Base-by-base conservation (phyloP, 2,888 invertebrate genomes). In the Melanostoma scalare region DNA sequence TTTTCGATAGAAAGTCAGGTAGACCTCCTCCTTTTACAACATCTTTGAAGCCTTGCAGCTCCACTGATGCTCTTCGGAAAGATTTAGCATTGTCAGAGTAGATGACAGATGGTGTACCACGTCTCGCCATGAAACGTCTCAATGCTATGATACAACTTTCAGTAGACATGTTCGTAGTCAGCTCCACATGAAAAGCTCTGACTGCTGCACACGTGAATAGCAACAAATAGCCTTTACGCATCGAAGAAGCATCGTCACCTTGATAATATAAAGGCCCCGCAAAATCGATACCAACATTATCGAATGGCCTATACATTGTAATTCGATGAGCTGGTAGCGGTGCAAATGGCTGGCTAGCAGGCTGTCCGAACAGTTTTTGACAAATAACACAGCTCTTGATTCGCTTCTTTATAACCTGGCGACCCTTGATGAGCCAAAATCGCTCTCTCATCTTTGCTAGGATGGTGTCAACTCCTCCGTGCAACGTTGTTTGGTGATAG, bases 61-160 rank as follows among this genome's bases (percentile, higher is more conserved):
- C 76, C 9, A 67, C 10, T 52, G 72, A 63, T 2, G 67, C 72
- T 77, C 76, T 33, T 30, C 69, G 48, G 31, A 74, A 81, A 9
- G 50, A 60, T 36, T 63, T 60, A 33, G 68, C 74, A 50, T 69
- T 80, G 38, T 71, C 69, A 1, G 68, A 61, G 46, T 46, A 75
- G 20, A 75, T 68, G 10, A 20, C 31, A 3, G 75, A 53, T 9
- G 67, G 60, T 20, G 58, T 48, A 6, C 67, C 36, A 35, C 74
- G 50, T 44, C 74, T 20, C 6, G 60, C 75, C 4, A 69, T 68
- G 35, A 75, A 75, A 30, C 58, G 65, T 50, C 58, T 75, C 3
- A 75, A 56, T 35, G 48, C 67, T 67, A 67, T 60, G n/a, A 68
- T 35, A 56, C 65, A 74, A 8, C 44, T 42, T 8, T 60, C 61